Evolutionary conservation across 1,140 invertebrate genomes (phyloP).

Genomic region (Drosophila ananassae): DNA sequence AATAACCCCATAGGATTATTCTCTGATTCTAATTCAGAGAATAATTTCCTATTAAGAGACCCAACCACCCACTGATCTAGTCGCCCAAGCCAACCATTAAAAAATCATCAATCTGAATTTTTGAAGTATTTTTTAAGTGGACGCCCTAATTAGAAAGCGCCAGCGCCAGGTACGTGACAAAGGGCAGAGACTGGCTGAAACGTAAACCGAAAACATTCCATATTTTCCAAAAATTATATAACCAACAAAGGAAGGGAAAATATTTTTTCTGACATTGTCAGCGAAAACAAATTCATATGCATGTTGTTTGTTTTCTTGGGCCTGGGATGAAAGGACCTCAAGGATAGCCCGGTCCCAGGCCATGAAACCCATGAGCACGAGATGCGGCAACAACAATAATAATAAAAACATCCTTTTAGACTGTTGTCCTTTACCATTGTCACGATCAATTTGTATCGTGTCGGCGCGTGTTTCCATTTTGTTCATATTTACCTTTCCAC

Average conservation of each 20-base stretch:
- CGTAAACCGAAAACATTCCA: constrained; percentile 46
- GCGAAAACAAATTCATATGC: constrained; percentile 58
- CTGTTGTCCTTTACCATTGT: constrained; percentile 50
- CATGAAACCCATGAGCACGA: constrained; percentile 3
- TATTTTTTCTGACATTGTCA: constrained; percentile 50
- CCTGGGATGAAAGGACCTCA: constrained; percentile 21
- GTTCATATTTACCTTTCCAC: constrained; percentile 51
- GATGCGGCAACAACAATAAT: constrained; percentile 45
- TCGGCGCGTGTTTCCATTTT: constrained; percentile 78
- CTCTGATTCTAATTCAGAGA: too few species aligned
- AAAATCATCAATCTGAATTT: constrained; percentile 34
- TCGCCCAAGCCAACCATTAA: constrained; percentile 26
- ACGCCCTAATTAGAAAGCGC: constrained; percentile 72
- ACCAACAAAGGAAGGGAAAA: constrained; percentile 52
- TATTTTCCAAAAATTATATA: constrained; percentile 71
- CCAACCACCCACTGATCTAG: background rate
- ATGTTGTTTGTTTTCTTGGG: constrained; percentile 64
- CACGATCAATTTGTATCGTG: constrained; percentile 71
- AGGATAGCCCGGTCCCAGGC: background rate
- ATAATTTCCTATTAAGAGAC: too few species aligned
- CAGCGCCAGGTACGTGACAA: constrained; percentile 48
- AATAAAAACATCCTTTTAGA: constrained; percentile 21
- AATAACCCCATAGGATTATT: too few species aligned
- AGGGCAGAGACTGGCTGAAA: constrained; percentile 1
- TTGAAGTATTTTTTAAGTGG: constrained; percentile 23